phyloP scores from a whole-genome alignment of 2,888 invertebrate genomes.

The Drosophila mulleri region DNA sequence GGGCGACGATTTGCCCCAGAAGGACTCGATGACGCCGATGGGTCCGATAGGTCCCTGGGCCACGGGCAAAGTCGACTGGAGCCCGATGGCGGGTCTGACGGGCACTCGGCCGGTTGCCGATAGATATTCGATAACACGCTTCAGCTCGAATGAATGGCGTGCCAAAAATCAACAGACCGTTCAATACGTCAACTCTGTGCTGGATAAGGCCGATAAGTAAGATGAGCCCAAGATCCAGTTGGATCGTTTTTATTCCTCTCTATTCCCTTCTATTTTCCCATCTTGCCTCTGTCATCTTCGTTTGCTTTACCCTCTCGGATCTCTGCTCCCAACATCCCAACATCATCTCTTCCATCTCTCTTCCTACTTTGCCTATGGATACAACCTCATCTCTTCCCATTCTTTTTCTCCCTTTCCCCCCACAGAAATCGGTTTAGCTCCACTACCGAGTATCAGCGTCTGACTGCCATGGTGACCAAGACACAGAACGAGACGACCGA shows the following conservation, averaged over 20 bases:
- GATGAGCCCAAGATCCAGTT: constrained; percentile 22
- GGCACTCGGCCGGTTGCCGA: constrained; percentile 91
- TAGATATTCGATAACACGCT: constrained; percentile 90
- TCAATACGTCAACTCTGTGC: constrained; percentile 84
- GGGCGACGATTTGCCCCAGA: constrained; percentile 85
- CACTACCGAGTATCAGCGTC: constrained; percentile 88
- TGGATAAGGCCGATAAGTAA: constrained; percentile 87
- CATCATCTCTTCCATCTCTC: too few species aligned
- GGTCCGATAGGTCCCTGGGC: constrained; percentile 88
- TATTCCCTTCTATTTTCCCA: too few species aligned
- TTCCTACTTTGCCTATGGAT: too few species aligned
- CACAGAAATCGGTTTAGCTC: constrained; percentile 87
- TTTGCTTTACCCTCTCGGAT: too few species aligned
- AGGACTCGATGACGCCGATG: constrained; percentile 85
- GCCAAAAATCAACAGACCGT: constrained; percentile 87
- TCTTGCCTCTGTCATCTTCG: too few species aligned
- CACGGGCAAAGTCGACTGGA: constrained; percentile 91
- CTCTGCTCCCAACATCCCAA: background rate
- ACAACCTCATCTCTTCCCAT: too few species aligned
- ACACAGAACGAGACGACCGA: constrained; percentile 89
- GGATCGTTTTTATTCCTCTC: too few species aligned
- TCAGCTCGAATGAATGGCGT: constrained; percentile 91
- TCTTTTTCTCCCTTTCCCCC: too few species aligned
- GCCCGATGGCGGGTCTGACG: constrained; percentile 89
- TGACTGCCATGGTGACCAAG: constrained; percentile 89